These are phyloP conservation scores for Hiodon alosoides DNA, from an alignment of 2,113 vertebrate species.

Conservation along the genomic window DNA sequence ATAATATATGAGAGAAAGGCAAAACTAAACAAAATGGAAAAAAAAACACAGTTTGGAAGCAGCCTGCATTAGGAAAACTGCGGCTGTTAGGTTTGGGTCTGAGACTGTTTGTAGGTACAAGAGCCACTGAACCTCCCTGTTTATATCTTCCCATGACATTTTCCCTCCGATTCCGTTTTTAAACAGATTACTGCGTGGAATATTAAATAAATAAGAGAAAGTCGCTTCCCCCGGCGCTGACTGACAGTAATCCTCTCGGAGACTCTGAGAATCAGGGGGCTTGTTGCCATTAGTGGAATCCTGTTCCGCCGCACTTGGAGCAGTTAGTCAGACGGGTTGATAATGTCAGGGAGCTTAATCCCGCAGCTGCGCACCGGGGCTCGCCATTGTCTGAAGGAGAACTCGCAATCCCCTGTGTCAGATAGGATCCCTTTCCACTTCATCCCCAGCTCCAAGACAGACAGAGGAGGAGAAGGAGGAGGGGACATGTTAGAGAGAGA, in stretches of 20 bases:
- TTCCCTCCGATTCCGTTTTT: constrained; percentile 55
- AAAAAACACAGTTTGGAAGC: constrained; percentile 8
- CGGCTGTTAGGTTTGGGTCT: constrained; percentile 31
- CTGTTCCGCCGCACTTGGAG: constrained; percentile 45
- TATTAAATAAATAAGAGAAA: constrained; percentile 67
- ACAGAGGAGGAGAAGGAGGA: not conserved
- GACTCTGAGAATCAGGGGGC: constrained; percentile 54
- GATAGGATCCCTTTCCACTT: constrained; percentile 30
- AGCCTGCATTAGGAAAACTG: not conserved
- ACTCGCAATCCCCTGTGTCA: constrained; percentile 40
- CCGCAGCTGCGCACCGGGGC: constrained; percentile 24
- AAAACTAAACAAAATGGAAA: constrained; percentile 20
- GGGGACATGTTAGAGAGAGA: not conserved
- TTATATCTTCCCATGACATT: constrained; percentile 70
- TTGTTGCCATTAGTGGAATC: constrained; percentile 60
- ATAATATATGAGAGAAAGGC: constrained; percentile 3
- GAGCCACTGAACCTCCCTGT: constrained; percentile 51
- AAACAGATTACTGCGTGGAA: constrained; percentile 58
- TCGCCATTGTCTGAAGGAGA: constrained; percentile 31
- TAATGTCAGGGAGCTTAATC: constrained; percentile 52
- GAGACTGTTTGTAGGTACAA: constrained; percentile 61
- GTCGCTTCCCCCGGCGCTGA: constrained; percentile 46
- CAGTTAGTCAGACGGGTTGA: constrained; percentile 48
- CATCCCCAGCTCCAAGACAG: constrained; percentile 18
- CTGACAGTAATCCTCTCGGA: constrained; percentile 61